Percentiles rank a stretch among this genome's conserved stretches.
Conservation (phyloP, 2,888 invertebrate species). For the Melipona bicolor region DNA sequence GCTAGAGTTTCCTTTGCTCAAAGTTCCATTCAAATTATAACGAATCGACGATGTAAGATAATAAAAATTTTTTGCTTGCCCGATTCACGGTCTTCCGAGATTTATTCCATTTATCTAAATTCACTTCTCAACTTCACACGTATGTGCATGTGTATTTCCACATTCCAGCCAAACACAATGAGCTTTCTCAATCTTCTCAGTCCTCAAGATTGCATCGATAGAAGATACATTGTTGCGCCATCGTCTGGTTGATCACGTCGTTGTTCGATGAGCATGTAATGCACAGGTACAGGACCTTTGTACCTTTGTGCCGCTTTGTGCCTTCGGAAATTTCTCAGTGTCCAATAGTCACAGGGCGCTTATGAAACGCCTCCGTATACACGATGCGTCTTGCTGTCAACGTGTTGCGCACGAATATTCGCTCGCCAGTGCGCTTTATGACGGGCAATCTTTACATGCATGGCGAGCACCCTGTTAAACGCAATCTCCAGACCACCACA, state of each 20-base stretch:
- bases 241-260: slow-evolving; percentile 15
- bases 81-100: too few species aligned
- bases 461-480: slow-evolving; percentile 3
- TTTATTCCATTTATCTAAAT: background rate
- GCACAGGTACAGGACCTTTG: background rate
- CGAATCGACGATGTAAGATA: too few species aligned
- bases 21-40: too few species aligned
- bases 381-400: slow-evolving; percentile 22
- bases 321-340: slow-evolving; percentile 24
- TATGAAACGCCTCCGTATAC: slow-evolving; percentile 11
- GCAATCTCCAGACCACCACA: background rate
- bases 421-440: slow-evolving; percentile 5
- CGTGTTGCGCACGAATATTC: slow-evolving; percentile 13
- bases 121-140: background rate
- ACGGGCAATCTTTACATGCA: slow-evolving; percentile 22
- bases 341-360: slow-evolving; percentile 17
- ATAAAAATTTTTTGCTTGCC: too few species aligned
- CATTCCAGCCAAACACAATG: background rate
- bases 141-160: too few species aligned
- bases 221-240: slow-evolving; percentile 20
- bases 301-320: slow-evolving; percentile 1
- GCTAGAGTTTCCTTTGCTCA: too few species aligned
- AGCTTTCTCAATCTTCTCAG: background rate
- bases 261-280: slow-evolving; percentile 20
- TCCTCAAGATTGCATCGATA: background rate